Conservation (phyloP, 2,888 invertebrate species). For the Parnassius apollo region DNA sequence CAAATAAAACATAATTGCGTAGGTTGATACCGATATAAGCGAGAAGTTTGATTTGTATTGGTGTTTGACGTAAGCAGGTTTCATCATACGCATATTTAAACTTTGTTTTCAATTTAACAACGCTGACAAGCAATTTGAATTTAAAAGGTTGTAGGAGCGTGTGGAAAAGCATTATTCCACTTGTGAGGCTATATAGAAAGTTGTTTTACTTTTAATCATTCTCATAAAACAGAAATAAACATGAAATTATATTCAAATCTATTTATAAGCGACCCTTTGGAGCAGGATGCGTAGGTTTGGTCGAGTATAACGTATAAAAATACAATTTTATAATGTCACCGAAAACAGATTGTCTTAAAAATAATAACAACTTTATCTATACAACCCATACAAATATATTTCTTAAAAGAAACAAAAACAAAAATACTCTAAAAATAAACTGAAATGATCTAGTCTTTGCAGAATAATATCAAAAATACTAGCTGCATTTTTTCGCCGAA, state of each 20-base stretch:
- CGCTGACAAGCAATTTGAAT: conserved; percentile 14
- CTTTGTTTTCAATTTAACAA: conserved; percentile 11
- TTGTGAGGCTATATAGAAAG: neutral
- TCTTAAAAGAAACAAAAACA: too few species aligned
- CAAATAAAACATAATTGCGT: neutral
- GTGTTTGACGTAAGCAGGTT: neutral
- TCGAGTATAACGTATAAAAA: neutral
- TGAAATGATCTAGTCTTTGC: too few species aligned
- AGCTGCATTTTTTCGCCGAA: too few species aligned
- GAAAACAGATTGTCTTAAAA: neutral
- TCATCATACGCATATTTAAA: neutral
- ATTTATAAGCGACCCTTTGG: too few species aligned
- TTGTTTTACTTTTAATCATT: neutral
- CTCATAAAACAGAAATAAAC: neutral
- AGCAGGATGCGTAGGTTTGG: too few species aligned
- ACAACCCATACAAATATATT: neutral
- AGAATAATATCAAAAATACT: too few species aligned
- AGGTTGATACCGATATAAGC: conserved; percentile 3
- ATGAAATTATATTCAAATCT: neutral
- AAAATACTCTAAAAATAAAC: too few species aligned
- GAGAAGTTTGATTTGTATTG: neutral
- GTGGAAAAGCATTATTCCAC: conserved; percentile 2
- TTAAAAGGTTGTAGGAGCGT: conserved; percentile 8
- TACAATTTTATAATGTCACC: neutral
- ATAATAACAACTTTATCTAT: neutral